Base-by-base conservation (phyloP, 2,797 vertebrate genomes). In the Kryptolebias ocellatus region DNA sequence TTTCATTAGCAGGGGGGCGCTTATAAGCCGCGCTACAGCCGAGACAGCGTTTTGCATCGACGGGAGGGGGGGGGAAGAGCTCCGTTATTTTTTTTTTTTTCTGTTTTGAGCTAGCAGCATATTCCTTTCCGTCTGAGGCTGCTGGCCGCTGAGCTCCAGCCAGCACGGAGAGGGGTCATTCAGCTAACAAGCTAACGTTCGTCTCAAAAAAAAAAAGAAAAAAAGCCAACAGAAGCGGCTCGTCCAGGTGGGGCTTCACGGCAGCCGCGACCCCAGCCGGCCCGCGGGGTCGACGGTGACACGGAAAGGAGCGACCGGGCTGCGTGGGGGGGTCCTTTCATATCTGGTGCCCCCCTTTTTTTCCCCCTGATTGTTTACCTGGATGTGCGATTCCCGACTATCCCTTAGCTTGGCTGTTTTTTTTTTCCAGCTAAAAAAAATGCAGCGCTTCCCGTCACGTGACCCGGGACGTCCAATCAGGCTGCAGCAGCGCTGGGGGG, bases 331-430 rank as follows among this genome's bases (percentile, higher is more conserved):
- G 72, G 58, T 69, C 76, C 53, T 79, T 83, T 81, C 66, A 79
- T 86, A 83, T 88, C 79, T 73, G 78, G 74, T 73, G 82, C 84
- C 90, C 89, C 84, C 85, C 81, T 90, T 85, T 86, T 83, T n/a
- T n/a, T n/a, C n/a, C n/a, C n/a, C n/a, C 27, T 50, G 71, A 79
- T 91, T 94, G 93, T 94, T 95, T 95, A 95, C 94, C 94, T 95
- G 93, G 83, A 92, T 89, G 59, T 87, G 87, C 92, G 92, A 93
- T 94, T 94, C 93, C 93, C 92, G 93, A 95, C 92, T 94, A 91
- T 93, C n/a, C 92, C 93, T 50, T 91, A 92, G 91, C 92, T 94
- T 89, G 87, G n/a, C n/a, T n/a, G n/a, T n/a, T n/a, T n/a, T n/a
- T n/a, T n/a, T n/a, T 78, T 90, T 92, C 89, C 93, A 90, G 89